Percentiles rank a stretch among this genome's conserved stretches.
Evolutionary conservation across 2,888 invertebrate species (phyloP).

Genomic region (Lepetodrilus schrolli): DNA sequence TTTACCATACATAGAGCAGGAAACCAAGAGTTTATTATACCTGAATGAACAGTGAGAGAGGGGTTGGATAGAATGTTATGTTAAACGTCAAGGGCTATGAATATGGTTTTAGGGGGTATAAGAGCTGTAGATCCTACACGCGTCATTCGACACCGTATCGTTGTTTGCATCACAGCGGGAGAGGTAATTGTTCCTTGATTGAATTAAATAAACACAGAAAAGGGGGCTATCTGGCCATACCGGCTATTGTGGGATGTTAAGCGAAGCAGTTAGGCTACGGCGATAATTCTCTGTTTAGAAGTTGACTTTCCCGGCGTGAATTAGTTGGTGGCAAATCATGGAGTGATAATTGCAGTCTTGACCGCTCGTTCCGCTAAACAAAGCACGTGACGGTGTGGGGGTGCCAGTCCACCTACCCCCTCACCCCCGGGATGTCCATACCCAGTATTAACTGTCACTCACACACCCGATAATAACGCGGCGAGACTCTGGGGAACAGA

Average conservation of each 20-base stretch:
- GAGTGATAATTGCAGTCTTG: conserved; percentile 16
- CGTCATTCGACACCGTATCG: conserved; percentile 40
- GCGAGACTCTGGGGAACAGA: conserved; percentile 24
- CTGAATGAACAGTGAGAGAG: too few species aligned
- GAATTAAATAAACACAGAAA: conserved; percentile 57
- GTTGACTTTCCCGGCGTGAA: conserved; percentile 20
- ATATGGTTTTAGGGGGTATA: conserved; percentile 2
- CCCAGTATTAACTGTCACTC: conserved; percentile 17
- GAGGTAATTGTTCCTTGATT: conserved; percentile 52
- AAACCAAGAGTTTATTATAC: too few species aligned
- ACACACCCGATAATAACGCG: conserved; percentile 13
- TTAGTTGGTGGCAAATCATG: not conserved
- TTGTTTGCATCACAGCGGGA: conserved; percentile 41
- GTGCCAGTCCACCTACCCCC: not conserved
- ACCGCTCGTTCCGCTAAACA: not conserved
- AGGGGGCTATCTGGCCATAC: not conserved
- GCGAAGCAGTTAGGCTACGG: not conserved
- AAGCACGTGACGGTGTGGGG: conserved; percentile 8
- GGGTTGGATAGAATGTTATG: too few species aligned
- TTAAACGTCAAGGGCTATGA: too few species aligned
- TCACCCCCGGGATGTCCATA: conserved; percentile 6
- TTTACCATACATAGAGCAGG: too few species aligned
- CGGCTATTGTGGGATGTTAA: not conserved
- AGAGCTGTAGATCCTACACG: not conserved
- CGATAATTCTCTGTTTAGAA: conserved; percentile 20